Evolutionary conservation across 1,140 invertebrate genomes (phyloP).

Genomic region (Frieseomelitta varia): DNA sequence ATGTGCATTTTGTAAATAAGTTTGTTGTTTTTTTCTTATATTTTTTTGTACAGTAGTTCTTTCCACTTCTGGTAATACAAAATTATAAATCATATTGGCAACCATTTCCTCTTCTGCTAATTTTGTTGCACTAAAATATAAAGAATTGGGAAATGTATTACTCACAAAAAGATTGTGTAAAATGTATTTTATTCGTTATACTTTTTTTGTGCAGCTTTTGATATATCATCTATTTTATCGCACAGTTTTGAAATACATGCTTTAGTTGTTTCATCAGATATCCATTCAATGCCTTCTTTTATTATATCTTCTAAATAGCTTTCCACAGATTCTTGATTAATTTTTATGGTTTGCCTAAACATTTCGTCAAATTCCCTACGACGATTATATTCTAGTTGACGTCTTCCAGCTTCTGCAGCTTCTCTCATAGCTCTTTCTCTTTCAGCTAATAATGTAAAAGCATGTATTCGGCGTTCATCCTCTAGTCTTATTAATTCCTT

Average conservation of each 20-base stretch:
- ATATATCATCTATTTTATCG: conserved; percentile 84
- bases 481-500: conserved; percentile 87
- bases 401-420: conserved; percentile 86
- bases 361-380: conserved; percentile 89
- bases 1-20: conserved; percentile 61
- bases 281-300: conserved; percentile 83
- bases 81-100: conserved; percentile 85
- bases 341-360: conserved; percentile 86
- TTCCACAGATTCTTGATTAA: conserved; percentile 85
- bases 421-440: conserved; percentile 86
- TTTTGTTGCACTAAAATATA: conserved; percentile 68
- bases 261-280: conserved; percentile 83
- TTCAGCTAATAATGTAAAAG: conserved; percentile 86
- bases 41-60: conserved; percentile 74
- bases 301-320: conserved; percentile 86
- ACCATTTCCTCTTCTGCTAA: conserved; percentile 84
- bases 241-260: conserved; percentile 83
- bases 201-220: conserved; percentile 76
- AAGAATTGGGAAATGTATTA: neutral
- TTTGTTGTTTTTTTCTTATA: conserved; percentile 67
- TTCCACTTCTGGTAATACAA: conserved; percentile 85
- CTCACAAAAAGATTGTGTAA: neutral
- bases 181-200: conserved; percentile 9
- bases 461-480: conserved; percentile 88
- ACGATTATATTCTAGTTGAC: conserved; percentile 86